Percentiles rank a stretch among this genome's conserved stretches.
Evolutionary conservation across 1,140 invertebrate species (phyloP).

Genomic region (Eumaeus atala): DNA sequence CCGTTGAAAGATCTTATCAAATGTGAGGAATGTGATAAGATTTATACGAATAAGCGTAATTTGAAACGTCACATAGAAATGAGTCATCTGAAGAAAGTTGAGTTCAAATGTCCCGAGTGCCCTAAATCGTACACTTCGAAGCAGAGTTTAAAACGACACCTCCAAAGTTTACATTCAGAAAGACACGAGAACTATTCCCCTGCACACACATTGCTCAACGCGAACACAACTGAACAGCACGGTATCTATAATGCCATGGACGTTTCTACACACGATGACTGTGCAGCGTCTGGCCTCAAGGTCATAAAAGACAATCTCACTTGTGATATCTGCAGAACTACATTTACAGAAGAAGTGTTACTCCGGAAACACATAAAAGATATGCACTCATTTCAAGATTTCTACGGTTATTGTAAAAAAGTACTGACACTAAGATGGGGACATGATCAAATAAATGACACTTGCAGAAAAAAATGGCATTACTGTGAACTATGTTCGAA

Average conservation of each 20-base stretch:
- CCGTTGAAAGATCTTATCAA: slow-evolving; percentile 25
- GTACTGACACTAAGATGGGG: slow-evolving; percentile 25
- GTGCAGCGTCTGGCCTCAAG: background rate
- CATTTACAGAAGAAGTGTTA: slow-evolving; percentile 30
- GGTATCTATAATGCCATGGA: too few relatives aligned
- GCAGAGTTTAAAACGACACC: slow-evolving; percentile 45
- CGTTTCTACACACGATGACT: too few relatives aligned
- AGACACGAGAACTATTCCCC: background rate
- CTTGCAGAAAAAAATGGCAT: slow-evolving; percentile 20
- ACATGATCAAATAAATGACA: slow-evolving; percentile 14
- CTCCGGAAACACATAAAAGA: slow-evolving; percentile 46
- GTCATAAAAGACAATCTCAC: slow-evolving; percentile 13
- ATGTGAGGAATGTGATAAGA: slow-evolving; percentile 44
- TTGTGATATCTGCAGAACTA: slow-evolving; percentile 35
- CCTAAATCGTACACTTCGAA: slow-evolving; percentile 52
- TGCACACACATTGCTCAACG: background rate
- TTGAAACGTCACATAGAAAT: slow-evolving; percentile 45
- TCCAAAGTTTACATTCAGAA: background rate
- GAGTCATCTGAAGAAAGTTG: slow-evolving; percentile 37
- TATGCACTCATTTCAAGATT: slow-evolving; percentile 44
- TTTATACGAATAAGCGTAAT: slow-evolving; percentile 42
- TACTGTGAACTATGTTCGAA: slow-evolving; percentile 42
- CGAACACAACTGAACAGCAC: background rate
- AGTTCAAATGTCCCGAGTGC: slow-evolving; percentile 42
- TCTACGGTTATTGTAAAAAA: slow-evolving; percentile 51